A percentile compares a stretch with the other conserved stretches of the same genome.
Evolutionary conservation across 2,797 vertebrate species (phyloP).

Genomic region (Bovichtus diacanthus): DNA sequence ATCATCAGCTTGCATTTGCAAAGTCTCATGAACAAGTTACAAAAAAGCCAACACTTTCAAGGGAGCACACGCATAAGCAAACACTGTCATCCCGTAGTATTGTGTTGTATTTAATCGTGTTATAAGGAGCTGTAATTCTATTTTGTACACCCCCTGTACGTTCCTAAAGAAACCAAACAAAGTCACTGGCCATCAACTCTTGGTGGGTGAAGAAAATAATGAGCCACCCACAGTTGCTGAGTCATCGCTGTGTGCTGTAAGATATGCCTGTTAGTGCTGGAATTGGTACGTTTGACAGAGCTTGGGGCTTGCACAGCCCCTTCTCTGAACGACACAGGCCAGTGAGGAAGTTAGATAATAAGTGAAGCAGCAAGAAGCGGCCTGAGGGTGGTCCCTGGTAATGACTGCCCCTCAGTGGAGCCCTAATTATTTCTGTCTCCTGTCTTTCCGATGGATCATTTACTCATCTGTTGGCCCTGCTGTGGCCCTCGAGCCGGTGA

Average conservation of each 20-base stretch:
- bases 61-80: background rate
- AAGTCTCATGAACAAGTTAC: slow-evolving; percentile 25
- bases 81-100: slow-evolving; percentile 16
- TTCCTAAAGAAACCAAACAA: slow-evolving; percentile 62
- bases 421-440: slow-evolving; percentile 69
- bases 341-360: slow-evolving; percentile 60
- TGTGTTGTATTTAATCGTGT: slow-evolving; percentile 27
- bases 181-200: slow-evolving; percentile 50
- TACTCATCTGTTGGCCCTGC: slow-evolving; percentile 56
- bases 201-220: slow-evolving; percentile 70
- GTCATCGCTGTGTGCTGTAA: slow-evolving; percentile 53
- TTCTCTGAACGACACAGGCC: slow-evolving; percentile 35
- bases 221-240: slow-evolving; percentile 66
- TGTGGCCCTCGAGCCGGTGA: slow-evolving; percentile 34
- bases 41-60: slow-evolving; percentile 10
- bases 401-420: slow-evolving; percentile 53
- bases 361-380: slow-evolving; percentile 61
- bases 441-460: slow-evolving; percentile 55
- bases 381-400: slow-evolving; percentile 63
- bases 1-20: slow-evolving; percentile 22
- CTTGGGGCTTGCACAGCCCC: slow-evolving; percentile 41
- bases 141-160: slow-evolving; percentile 18
- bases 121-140: slow-evolving; percentile 29
- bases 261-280: slow-evolving; percentile 48
- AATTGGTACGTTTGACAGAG: slow-evolving; percentile 59